These are phyloP conservation scores for Gulo gulo DNA, from an alignment of 2,113 vertebrate genomes.

Conservation along the genomic window DNA sequence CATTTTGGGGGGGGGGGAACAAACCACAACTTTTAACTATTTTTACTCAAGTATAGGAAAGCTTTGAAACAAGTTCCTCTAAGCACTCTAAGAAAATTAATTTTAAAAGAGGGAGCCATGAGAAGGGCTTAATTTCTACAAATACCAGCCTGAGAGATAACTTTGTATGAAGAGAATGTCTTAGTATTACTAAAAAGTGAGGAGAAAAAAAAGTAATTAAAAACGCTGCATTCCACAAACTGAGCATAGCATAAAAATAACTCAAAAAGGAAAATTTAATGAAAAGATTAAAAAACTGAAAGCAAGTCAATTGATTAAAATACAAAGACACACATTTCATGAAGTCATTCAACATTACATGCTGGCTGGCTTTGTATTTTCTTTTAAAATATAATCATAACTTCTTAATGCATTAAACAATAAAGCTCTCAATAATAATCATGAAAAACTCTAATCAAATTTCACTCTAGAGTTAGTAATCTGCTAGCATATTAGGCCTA, in stretches of 20 bases:
- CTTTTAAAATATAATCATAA: conserved; percentile 49
- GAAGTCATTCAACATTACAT: conserved; percentile 2
- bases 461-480: conserved; percentile 43
- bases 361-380: conserved; percentile 1
- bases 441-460: conserved; percentile 47
- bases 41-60: conserved; percentile 26
- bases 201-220: neutral
- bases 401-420: conserved; percentile 40
- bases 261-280: conserved; percentile 23
- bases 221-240: conserved; percentile 37
- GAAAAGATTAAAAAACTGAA: conserved; percentile 47
- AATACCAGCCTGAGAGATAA: conserved; percentile 6
- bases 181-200: neutral
- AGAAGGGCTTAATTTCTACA: neutral
- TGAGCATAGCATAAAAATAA: conserved; percentile 27
- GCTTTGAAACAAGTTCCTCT: neutral
- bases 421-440: conserved; percentile 46
- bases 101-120: neutral
- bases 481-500: conserved; percentile 27
- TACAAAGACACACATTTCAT: neutral
- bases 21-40: neutral
- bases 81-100: conserved; percentile 14
- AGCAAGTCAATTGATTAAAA: conserved; percentile 27
- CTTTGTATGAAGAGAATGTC: conserved; percentile 17
- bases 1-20: neutral